Base-by-base conservation (phyloP, 1,140 invertebrate genomes). In the Zaprionus gabonicus region DNA sequence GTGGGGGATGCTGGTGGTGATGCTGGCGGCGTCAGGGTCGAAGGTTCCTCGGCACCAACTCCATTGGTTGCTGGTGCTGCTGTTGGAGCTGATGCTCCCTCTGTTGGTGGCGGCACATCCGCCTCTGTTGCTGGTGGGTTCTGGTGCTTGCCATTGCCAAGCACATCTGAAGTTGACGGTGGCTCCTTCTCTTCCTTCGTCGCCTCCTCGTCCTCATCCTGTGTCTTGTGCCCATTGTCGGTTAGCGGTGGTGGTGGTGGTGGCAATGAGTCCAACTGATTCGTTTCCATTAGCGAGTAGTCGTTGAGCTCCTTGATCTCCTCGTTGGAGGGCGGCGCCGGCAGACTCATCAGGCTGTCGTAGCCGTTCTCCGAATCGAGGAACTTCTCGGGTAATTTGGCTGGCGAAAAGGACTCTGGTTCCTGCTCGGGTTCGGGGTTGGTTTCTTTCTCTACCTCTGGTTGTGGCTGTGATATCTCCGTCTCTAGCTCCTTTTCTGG, bases 281-380 rank as follows among this genome's bases (percentile, higher is more conserved):
- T 91, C 27, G 83, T 81, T 38, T 92, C 91, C 28, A 92, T 74
- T 20, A 86, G 75, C 44, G 72, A 78, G 36, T 90, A 86, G 53
- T 92, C 90, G 58, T 78, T 82, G 38, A 93, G 68, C 82, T 93
- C 82, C 55, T 87, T 92, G 57, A 93, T 93, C 72, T 93, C 92
- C 60, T 93, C 92, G 25, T 65, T 91, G 34, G 92, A 76, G 53
- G 92, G 92, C 56, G 92, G 92, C 27, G 84, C 92, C 41, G 92
- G 92, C 49, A 93, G 70, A 56, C 91, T 93, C 75, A 93, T 91
- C 49, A 93, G 76, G 67, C 92, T 93, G 64, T 93, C 92, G 38
- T 91, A 93, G 60, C 64, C 80, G 56, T 77, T 78, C 55, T 91
- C 90, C 15, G 27, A 2, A 34, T 53, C 4, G 4, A 49, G 44